phyloP scores from a whole-genome alignment of 2,888 invertebrate genomes.

The Folsomia candida region DNA sequence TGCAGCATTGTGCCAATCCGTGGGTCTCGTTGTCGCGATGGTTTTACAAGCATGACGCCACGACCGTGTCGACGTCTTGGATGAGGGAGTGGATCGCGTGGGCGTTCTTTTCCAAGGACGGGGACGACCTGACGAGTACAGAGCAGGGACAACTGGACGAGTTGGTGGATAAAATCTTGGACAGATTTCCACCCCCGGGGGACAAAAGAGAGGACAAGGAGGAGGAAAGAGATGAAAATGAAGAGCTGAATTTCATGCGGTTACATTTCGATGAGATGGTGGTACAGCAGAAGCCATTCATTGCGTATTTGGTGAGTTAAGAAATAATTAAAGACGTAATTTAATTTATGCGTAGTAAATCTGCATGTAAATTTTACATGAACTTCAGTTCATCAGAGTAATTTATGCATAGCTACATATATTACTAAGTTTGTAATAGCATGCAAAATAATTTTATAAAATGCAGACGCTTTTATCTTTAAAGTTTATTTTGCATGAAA shows the following conservation, averaged over 20 bases:
- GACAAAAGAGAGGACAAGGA: neutral
- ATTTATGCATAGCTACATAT: no score
- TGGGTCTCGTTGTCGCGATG: slow-evolving; percentile 11
- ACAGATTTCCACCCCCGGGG: neutral
- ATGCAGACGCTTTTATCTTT: no score
- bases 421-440: no score
- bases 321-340: no score
- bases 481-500: no score
- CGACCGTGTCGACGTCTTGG: slow-evolving; percentile 11
- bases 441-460: no score
- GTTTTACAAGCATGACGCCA: slow-evolving; percentile 13
- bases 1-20: slow-evolving; percentile 15
- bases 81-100: slow-evolving; percentile 21
- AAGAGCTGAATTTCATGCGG: slow-evolving; percentile 15
- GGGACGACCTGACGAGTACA: neutral
- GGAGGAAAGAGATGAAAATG: neutral
- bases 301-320: slow-evolving; percentile 21
- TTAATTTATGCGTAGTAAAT: no score
- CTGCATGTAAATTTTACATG: no score
- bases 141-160: slow-evolving; percentile 11
- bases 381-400: no score
- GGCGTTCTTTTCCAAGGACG: slow-evolving; percentile 19
- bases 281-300: slow-evolving; percentile 24
- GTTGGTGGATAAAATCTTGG: neutral
- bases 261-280: slow-evolving; percentile 21